Evolutionary conservation across 2,797 vertebrate genomes (phyloP).

Genomic region (Hafferia zeledoni): DNA sequence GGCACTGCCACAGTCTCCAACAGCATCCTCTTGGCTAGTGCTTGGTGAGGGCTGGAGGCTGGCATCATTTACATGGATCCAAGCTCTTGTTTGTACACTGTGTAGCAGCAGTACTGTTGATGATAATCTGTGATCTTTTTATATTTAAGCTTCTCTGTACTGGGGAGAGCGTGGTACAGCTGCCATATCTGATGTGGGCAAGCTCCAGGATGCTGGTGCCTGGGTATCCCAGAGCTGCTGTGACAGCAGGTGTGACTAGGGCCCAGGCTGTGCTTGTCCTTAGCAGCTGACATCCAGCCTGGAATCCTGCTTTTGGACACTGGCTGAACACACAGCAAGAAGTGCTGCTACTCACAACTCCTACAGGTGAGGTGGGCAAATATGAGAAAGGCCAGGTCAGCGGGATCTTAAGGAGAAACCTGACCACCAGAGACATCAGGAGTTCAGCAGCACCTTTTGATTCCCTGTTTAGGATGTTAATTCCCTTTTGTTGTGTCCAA

Average conservation of each 20-base stretch:
- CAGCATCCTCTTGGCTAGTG: neutral
- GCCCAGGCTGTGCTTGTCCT: fast-evolving
- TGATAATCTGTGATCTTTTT: neutral
- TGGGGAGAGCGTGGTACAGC: fast-evolving
- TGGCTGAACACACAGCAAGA: neutral
- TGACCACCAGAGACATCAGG: neutral
- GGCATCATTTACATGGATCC: neutral
- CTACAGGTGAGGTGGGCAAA: neutral
- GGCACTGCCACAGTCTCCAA: neutral
- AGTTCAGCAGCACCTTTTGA: neutral
- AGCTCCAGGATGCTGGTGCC: neutral
- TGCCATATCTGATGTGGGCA: fast-evolving
- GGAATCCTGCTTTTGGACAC: neutral
- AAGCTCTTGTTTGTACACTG: neutral
- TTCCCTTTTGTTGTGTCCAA: neutral
- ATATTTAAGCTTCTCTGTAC: neutral
- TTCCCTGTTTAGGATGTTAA: neutral
- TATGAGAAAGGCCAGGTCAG: fast-evolving
- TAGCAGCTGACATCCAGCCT: neutral
- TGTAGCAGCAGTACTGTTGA: fast-evolving
- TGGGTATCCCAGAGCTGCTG: neutral
- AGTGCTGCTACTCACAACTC: neutral
- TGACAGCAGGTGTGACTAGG: fast-evolving
- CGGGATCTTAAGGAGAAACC: neutral
- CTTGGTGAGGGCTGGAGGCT: neutral